Evolutionary conservation across 1,140 invertebrate species (phyloP), one percentile per base, ranked within the genome.

Genomic region (Laupala kohalensis): DNA sequence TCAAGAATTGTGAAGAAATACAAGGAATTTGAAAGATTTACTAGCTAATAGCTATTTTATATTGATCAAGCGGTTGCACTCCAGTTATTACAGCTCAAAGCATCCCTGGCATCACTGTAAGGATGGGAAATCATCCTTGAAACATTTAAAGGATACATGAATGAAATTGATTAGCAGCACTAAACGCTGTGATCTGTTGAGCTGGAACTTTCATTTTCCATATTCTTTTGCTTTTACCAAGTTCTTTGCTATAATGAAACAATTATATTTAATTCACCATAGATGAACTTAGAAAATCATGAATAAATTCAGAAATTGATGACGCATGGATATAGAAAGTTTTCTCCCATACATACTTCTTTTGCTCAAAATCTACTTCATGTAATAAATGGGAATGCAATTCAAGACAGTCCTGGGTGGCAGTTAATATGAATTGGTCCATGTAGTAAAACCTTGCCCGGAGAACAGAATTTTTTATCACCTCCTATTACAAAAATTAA

Each of bases 91-190:
- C n/a, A n/a, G n/a, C n/a, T n/a, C n/a, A n/a, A n/a, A n/a, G n/a
- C n/a, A n/a, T n/a, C n/a, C n/a, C n/a, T n/a, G n/a, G n/a, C n/a
- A n/a, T n/a, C n/a, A n/a, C n/a, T n/a, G n/a, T n/a, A n/a, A n/a
- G n/a, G n/a, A n/a, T n/a, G n/a, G n/a, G n/a, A n/a, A n/a, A n/a
- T n/a, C n/a, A n/a, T n/a, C n/a, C n/a, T n/a, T n/a, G n/a, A n/a
- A n/a, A n/a, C n/a, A 66, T 24, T 15, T 9, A 23, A 71, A 71
- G 71, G 71, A 71, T 71, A 71, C 71, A 71, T 27, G 71, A 71
- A 62, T 71, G 71, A 62, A 71, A 71, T 15, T 71, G 71, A 62
- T 71, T 71, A 9, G 71, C 71, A 29, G 64, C 29, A 63, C 23
- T 71, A 29, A 71, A 71, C n/a, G 65, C 69, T 13, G 71, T 71